These are phyloP conservation scores for Eubasilissa splendida DNA, from an alignment of 2,888 invertebrate genomes.

Conservation along the genomic window DNA sequence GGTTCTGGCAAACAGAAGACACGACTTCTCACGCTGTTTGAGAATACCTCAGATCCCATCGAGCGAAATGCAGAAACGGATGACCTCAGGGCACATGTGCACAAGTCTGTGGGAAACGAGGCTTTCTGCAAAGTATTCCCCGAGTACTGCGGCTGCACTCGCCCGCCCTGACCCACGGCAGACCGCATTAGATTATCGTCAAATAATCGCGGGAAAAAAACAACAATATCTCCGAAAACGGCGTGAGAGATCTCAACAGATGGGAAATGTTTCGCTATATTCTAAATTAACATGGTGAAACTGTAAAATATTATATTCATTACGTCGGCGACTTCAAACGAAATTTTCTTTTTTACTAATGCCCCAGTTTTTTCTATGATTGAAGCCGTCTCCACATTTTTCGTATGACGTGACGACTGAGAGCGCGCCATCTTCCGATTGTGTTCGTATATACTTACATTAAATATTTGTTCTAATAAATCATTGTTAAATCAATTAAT, in stretches of 20 bases:
- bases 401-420: too few relatives aligned
- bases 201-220: not conserved
- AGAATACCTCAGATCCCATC: slow-evolving; percentile 3
- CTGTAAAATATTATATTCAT: too few relatives aligned
- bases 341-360: too few relatives aligned
- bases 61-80: slow-evolving; percentile 15
- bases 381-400: too few relatives aligned
- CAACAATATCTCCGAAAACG: not conserved
- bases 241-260: not conserved
- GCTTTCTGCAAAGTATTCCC: not conserved
- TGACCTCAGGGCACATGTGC: slow-evolving; percentile 27
- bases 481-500: too few relatives aligned
- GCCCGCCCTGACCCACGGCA: slow-evolving; percentile 4
- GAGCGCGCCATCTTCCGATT: too few relatives aligned
- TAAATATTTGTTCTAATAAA: too few relatives aligned
- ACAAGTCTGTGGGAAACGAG: slow-evolving; percentile 14
- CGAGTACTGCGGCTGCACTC: slow-evolving; percentile 4
- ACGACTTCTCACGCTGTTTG: slow-evolving; percentile 30
- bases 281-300: too few relatives aligned
- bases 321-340: too few relatives aligned
- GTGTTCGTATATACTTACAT: too few relatives aligned
- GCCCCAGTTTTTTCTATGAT: too few relatives aligned
- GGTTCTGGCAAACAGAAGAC: not conserved
- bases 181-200: not conserved
- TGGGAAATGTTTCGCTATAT: too few relatives aligned